phyloP scores from a whole-genome alignment of 2,113 vertebrate species.

The Rattus rattus region DNA sequence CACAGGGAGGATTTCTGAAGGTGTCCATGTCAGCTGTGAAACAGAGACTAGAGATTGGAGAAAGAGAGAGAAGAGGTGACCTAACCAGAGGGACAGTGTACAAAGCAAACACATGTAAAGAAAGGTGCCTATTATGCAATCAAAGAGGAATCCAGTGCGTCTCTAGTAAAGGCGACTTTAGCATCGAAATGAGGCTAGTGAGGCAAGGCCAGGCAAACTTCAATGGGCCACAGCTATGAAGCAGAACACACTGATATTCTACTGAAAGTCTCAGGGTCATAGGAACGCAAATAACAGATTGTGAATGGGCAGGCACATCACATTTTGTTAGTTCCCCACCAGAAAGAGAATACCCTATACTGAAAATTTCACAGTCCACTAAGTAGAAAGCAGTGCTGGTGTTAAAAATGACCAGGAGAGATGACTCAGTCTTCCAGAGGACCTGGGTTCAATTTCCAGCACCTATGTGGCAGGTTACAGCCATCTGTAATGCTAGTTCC shows the following conservation, averaged over 20 bases:
- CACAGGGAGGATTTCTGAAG: background rate
- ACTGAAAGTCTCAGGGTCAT: background rate
- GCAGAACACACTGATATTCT: background rate
- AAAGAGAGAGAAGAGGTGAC: background rate
- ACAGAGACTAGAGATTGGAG: background rate
- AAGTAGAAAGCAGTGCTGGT: background rate
- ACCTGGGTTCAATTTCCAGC: background rate
- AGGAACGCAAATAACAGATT: background rate
- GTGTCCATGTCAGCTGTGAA: background rate
- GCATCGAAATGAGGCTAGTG: background rate
- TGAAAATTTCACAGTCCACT: background rate
- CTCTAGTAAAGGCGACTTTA: background rate
- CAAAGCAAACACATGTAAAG: background rate
- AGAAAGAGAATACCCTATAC: background rate
- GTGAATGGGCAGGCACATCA: background rate
- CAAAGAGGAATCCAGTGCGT: background rate
- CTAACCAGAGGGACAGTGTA: background rate
- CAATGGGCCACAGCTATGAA: background rate
- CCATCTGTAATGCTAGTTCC: background rate
- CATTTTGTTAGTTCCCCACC: background rate
- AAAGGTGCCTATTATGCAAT: background rate
- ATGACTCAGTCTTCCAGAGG: background rate
- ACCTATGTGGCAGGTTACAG: background rate
- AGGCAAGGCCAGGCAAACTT: background rate
- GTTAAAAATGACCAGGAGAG: background rate